Percentiles rank a stretch among this genome's conserved stretches.
phyloP scores from a whole-genome alignment of 1,140 invertebrate genomes.

The Drosophila subpulchrella region DNA sequence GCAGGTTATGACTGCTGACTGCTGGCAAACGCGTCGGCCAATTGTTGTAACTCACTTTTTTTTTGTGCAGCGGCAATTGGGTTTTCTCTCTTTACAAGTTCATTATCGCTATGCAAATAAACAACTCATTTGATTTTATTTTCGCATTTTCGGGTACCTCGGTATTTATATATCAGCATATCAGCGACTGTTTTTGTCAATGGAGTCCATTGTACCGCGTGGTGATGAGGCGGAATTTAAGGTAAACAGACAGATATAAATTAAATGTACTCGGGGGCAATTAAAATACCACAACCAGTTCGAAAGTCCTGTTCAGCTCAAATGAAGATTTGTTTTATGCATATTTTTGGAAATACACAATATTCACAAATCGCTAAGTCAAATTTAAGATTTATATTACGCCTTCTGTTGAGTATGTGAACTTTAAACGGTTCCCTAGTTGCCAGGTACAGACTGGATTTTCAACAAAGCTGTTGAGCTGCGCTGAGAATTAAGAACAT shows the following conservation, averaged over 20 bases:
- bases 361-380: slow-evolving; percentile 11
- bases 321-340: slow-evolving; percentile 37
- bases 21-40: background rate
- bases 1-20: slow-evolving; percentile 8
- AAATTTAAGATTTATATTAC: slow-evolving; percentile 22
- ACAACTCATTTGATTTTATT: slow-evolving; percentile 22
- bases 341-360: slow-evolving; percentile 22
- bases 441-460: background rate
- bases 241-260: slow-evolving; percentile 38
- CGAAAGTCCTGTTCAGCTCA: slow-evolving; percentile 26
- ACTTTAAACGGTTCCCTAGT: background rate
- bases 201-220: slow-evolving; percentile 45
- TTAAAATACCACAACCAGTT: slow-evolving; percentile 44
- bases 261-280: slow-evolving; percentile 32
- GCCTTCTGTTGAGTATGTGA: background rate
- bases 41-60: slow-evolving; percentile 52
- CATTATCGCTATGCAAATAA: slow-evolving; percentile 54
- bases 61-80: slow-evolving; percentile 31
- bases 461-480: background rate
- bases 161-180: background rate
- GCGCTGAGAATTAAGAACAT: background rate
- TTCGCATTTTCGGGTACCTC: background rate
- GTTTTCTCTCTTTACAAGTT: slow-evolving; percentile 59
- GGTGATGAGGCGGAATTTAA: slow-evolving; percentile 24
- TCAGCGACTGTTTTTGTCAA: slow-evolving; percentile 37